Conservation (phyloP, 1,140 invertebrate species). For the Diorhabda carinulata region DNA sequence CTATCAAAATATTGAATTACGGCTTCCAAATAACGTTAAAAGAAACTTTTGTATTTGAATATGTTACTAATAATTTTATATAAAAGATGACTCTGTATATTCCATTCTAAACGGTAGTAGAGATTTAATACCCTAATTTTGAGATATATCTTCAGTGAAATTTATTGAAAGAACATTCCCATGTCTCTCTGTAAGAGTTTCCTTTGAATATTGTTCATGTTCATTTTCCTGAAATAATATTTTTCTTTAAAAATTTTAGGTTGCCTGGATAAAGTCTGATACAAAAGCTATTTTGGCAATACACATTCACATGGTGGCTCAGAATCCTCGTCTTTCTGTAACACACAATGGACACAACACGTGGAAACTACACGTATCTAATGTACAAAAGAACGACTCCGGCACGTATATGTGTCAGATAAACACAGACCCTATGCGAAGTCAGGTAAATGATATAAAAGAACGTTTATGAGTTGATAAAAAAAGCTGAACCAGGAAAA, state of each 20-base stretch:
- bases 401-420: conserved; percentile 90
- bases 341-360: conserved; percentile 89
- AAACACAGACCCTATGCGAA: conserved; percentile 87
- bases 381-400: conserved; percentile 83
- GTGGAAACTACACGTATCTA: conserved; percentile 83
- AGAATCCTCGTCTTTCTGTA: conserved; percentile 78
- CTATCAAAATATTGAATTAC: no score
- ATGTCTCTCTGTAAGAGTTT: background rate
- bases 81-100: no score
- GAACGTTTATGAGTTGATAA: conserved; percentile 8
- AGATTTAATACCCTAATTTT: no score
- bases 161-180: no score
- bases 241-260: conserved; percentile 54
- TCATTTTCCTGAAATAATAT: conserved; percentile 1
- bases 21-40: no score
- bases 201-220: background rate
- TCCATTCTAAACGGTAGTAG: no score
- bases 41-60: no score
- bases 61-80: no score
- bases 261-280: conserved; percentile 89
- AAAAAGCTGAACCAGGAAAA: no score
- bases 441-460: conserved; percentile 59
- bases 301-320: conserved; percentile 83
- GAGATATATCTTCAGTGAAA: no score
- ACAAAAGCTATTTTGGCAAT: conserved; percentile 85